Evolutionary conservation across 2,113 vertebrate genomes (phyloP).

Genomic region (Ursus arctos): DNA sequence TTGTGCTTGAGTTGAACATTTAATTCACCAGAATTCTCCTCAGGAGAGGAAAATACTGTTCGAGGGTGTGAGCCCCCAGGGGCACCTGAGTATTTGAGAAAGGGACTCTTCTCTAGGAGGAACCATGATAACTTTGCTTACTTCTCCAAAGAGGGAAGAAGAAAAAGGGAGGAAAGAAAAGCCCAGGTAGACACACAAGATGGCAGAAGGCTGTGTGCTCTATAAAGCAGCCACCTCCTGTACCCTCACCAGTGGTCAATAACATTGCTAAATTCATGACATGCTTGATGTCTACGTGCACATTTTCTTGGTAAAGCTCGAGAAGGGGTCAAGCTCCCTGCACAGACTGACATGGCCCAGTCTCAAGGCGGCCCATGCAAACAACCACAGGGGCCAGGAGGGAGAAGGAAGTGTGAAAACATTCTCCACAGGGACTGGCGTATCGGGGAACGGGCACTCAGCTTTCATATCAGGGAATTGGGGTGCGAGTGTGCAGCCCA

Average conservation of each 20-base stretch:
- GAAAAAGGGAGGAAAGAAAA: neutral
- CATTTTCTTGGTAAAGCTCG: neutral
- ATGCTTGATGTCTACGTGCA: neutral
- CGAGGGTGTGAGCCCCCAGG: neutral
- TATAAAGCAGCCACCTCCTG: neutral
- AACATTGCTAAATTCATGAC: neutral
- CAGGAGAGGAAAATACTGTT: neutral
- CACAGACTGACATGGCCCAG: neutral
- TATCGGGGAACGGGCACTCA: rapidly evolving
- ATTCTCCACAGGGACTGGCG: neutral
- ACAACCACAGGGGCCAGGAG: neutral
- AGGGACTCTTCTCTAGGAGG: neutral
- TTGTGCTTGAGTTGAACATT: neutral
- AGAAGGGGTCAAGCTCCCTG: neutral
- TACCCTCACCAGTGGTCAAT: neutral
- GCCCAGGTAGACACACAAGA: neutral
- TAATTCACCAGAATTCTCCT: neutral
- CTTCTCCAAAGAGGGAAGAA: conserved; percentile 4
- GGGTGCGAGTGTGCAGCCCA: neutral
- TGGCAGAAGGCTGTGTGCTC: neutral
- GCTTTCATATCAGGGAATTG: neutral
- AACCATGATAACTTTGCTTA: neutral
- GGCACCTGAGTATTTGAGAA: neutral
- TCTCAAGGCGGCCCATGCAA: neutral
- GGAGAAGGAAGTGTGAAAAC: rapidly evolving